phyloP scores from a whole-genome alignment of 2,888 invertebrate genomes.

The Strigamia crassipes region DNA sequence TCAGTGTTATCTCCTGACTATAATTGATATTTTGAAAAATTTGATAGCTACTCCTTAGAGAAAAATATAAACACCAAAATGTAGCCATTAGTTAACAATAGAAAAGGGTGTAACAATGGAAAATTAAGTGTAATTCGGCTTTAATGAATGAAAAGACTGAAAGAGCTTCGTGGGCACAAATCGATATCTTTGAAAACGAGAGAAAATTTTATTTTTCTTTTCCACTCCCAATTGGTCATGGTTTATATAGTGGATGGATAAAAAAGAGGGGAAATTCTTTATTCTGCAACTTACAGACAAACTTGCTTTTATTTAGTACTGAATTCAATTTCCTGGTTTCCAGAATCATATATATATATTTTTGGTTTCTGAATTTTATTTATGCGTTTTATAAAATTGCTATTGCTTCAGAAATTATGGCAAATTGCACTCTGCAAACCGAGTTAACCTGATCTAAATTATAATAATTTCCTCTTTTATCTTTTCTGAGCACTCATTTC shows the following conservation, averaged over 20 bases:
- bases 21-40: too few relatives aligned
- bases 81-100: not conserved
- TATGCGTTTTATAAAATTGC: not conserved
- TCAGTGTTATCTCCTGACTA: too few relatives aligned
- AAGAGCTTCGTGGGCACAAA: constrained; percentile 2
- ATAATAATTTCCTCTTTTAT: not conserved
- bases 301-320: not conserved
- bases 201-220: not conserved
- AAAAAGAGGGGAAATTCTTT: not conserved
- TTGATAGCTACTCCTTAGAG: too few relatives aligned
- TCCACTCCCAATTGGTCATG: not conserved
- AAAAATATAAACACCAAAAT: not conserved
- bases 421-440: constrained; percentile 4
- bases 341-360: too few relatives aligned
- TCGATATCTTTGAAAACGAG: constrained; percentile 33
- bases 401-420: not conserved
- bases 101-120: not conserved
- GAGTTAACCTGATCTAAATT: not conserved
- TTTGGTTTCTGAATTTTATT: too few relatives aligned
- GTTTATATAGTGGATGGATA: not conserved
- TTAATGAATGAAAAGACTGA: not conserved
- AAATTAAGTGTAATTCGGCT: constrained; percentile 10
- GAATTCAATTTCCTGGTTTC: too few relatives aligned
- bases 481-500: not conserved
- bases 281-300: not conserved